Evolutionary conservation across 2,113 vertebrate species (phyloP).

Genomic region (Aramus guarauna): DNA sequence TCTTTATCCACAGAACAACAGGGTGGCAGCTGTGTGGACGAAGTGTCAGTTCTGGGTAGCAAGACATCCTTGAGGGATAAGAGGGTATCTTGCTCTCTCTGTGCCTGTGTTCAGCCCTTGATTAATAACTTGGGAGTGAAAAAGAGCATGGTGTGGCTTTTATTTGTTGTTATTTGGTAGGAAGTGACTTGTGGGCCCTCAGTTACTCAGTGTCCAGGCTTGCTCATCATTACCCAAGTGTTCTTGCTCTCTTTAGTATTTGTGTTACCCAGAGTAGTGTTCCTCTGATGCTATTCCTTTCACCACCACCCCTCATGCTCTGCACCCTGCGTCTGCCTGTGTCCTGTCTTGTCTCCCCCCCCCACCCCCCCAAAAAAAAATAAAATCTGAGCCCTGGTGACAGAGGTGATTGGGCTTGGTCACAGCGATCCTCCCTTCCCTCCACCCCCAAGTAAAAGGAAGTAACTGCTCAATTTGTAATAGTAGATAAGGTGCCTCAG

Average conservation of each 20-base stretch:
- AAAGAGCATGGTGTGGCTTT: neutral
- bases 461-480: neutral
- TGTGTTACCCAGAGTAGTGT: neutral
- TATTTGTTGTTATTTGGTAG: neutral
- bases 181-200: neutral
- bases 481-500: neutral
- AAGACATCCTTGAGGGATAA: neutral
- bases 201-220: neutral
- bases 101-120: neutral
- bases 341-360: too few species aligned
- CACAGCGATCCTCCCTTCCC: neutral
- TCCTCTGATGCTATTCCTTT: neutral
- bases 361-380: too few species aligned
- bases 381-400: neutral
- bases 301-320: fast-evolving
- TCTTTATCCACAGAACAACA: neutral
- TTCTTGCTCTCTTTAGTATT: neutral
- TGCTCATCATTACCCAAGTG: neutral
- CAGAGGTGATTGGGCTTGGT: neutral
- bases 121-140: neutral
- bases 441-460: neutral
- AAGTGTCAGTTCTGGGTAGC: neutral
- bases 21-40: neutral
- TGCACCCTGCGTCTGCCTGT: too few species aligned
- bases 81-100: neutral